Conservation (phyloP, 2,888 invertebrate genomes). For the Laothoe populi region DNA sequence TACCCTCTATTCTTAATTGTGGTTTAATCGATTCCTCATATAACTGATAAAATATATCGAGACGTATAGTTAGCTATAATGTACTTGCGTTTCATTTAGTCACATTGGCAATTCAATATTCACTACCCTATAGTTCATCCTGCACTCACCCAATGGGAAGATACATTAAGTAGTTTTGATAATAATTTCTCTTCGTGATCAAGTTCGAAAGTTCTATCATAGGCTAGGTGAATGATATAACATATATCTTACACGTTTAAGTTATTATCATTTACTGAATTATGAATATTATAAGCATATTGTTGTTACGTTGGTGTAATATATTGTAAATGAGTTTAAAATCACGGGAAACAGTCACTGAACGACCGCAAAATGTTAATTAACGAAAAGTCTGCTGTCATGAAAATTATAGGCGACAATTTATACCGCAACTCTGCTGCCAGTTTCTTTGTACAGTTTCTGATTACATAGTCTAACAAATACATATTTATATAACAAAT, state of each 20-base stretch:
- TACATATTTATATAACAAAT: neutral
- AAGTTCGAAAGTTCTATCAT: constrained; percentile 83
- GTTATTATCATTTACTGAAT: constrained; percentile 56
- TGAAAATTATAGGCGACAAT: neutral
- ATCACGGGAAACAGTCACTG: constrained; percentile 48
- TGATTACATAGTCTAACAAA: neutral
- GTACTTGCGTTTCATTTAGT: constrained; percentile 72
- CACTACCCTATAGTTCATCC: constrained; percentile 79
- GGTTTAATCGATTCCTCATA: constrained; percentile 42
- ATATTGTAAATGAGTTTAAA: constrained; percentile 36
- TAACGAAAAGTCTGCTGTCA: neutral
- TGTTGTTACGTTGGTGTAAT: constrained; percentile 42
- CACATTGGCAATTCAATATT: constrained; percentile 72
- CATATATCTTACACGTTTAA: constrained; percentile 67
- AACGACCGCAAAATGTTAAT: constrained; percentile 27
- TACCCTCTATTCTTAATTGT: constrained; percentile 59
- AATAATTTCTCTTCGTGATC: constrained; percentile 84
- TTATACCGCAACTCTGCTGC: too few species aligned
- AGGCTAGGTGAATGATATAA: constrained; percentile 82
- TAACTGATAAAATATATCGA: constrained; percentile 70
- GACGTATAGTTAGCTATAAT: constrained; percentile 80
- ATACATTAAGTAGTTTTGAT: constrained; percentile 82
- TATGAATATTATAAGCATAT: constrained; percentile 49
- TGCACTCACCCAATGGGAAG: constrained; percentile 76
- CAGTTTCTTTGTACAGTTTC: neutral